Evolutionary conservation across 2,888 invertebrate genomes (phyloP), one percentile per base, ranked within the genome.

Genomic region (Patella pellucida): DNA sequence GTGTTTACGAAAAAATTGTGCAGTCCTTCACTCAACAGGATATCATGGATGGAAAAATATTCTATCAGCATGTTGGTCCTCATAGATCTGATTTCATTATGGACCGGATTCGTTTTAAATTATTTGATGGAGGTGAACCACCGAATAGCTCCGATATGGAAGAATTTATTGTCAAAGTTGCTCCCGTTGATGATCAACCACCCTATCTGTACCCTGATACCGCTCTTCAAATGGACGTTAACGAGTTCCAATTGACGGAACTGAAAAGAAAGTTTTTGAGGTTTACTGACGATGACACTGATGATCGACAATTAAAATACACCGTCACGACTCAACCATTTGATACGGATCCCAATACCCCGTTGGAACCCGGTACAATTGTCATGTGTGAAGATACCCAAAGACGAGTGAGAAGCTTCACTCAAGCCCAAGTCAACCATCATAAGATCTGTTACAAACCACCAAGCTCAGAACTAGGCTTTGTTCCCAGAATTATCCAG

Each of bases 341-440:
- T 77, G 89, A 90, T 81, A 87, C 88, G 2, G 89, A 90, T 75
- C 69, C 71, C 27, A 86, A 87, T 71, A 86, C 86, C 27, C 85
- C 84, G 0, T 70, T 85, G 72, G 84, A 83, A 74, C 86, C 89
- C 12, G 91, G 90, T 7, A 78, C 81, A 27, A 81, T 90, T 51
- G 88, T 89, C 19, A 78, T 84, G 16, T 87, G 89, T 76, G 88
- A 89, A 52, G 81, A 86, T 56, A 85, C 86, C 16, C 79, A 82
- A n/a, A 71, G 72, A 15, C 79, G 80, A 72, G 80, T 90, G 16
- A 76, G 74, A 14, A 82, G 80, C 51, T 91, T 91, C 76, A 87
- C 87, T 0, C 91, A 91, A 77, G 85, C 89, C 12, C 87, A 90
- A 81, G 83, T 91, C n/a, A 90, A 89, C 78, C 89, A 91, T 76